phyloP scores from a whole-genome alignment of 2,888 invertebrate species.

The Athalia rosae region DNA sequence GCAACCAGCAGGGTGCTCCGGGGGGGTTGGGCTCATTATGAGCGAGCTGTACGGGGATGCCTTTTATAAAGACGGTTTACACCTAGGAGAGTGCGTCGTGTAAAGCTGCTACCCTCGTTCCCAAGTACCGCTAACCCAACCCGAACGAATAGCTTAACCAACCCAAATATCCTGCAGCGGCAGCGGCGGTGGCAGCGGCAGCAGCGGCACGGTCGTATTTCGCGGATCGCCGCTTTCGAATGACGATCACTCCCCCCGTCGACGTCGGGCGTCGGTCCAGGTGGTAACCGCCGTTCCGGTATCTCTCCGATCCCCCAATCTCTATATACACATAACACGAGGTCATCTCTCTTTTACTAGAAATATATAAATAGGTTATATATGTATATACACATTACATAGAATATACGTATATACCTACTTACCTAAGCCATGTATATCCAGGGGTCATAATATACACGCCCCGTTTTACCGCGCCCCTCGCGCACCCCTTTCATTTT shows the following conservation, averaged over 20 bases:
- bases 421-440: no score
- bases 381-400: neutral
- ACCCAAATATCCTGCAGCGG: no score
- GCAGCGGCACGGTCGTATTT: slow-evolving; percentile 69
- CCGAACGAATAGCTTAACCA: slow-evolving; percentile 12
- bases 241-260: slow-evolving; percentile 69
- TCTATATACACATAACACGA: slow-evolving; percentile 53
- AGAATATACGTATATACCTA: no score
- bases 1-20: neutral
- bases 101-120: slow-evolving; percentile 58
- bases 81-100: slow-evolving; percentile 20
- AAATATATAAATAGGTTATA: neutral
- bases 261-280: slow-evolving; percentile 33
- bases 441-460: no score
- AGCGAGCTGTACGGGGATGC: neutral
- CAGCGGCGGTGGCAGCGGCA: slow-evolving; percentile 55
- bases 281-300: slow-evolving; percentile 49
- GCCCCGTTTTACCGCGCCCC: no score
- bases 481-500: no score
- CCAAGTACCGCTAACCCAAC: slow-evolving; percentile 29
- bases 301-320: slow-evolving; percentile 43
- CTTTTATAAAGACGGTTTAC: slow-evolving; percentile 22
- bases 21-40: slow-evolving; percentile 24
- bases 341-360: slow-evolving; percentile 60
- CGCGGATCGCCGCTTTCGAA: slow-evolving; percentile 72